phyloP scores from a whole-genome alignment of 2,888 invertebrate genomes.

The Dysmachus trigonus region DNA sequence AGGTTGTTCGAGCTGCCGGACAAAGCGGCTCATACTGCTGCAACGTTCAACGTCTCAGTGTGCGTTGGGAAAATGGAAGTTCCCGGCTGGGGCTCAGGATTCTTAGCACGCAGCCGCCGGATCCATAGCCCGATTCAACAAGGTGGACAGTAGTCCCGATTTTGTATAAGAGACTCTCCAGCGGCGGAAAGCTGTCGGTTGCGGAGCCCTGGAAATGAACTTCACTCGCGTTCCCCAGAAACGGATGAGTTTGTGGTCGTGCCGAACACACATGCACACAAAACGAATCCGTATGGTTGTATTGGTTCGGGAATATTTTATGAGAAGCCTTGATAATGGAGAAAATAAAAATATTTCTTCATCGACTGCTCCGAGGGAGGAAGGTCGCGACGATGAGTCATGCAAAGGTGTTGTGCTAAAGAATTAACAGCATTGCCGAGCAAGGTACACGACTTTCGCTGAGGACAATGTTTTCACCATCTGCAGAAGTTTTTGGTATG shows the following conservation, averaged over 20 bases:
- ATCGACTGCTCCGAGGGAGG: slow-evolving; percentile 20
- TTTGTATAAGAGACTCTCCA: background rate
- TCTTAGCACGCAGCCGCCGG: background rate
- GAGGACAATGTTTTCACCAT: slow-evolving; percentile 1
- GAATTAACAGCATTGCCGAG: slow-evolving; percentile 36
- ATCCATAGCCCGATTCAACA: background rate
- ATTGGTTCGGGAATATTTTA: slow-evolving; percentile 10
- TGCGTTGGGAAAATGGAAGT: slow-evolving; percentile 28
- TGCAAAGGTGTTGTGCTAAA: slow-evolving; percentile 23
- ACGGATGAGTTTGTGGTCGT: background rate
- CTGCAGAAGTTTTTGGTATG: background rate
- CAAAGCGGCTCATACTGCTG: slow-evolving; percentile 22
- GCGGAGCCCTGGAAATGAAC: background rate
- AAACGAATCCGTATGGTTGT: background rate
- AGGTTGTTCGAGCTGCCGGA: slow-evolving; percentile 39
- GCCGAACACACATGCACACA: background rate
- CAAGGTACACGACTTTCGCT: slow-evolving; percentile 27
- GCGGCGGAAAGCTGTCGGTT: background rate
- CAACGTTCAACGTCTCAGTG: background rate
- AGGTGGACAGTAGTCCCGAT: background rate
- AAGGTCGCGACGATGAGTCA: slow-evolving; percentile 39
- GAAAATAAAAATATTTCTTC: slow-evolving; percentile 37
- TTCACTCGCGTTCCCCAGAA: background rate
- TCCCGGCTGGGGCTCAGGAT: background rate
- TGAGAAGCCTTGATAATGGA: slow-evolving; percentile 37